Conservation (phyloP, 2,113 vertebrate genomes). For the Heterochromis multidens region DNA sequence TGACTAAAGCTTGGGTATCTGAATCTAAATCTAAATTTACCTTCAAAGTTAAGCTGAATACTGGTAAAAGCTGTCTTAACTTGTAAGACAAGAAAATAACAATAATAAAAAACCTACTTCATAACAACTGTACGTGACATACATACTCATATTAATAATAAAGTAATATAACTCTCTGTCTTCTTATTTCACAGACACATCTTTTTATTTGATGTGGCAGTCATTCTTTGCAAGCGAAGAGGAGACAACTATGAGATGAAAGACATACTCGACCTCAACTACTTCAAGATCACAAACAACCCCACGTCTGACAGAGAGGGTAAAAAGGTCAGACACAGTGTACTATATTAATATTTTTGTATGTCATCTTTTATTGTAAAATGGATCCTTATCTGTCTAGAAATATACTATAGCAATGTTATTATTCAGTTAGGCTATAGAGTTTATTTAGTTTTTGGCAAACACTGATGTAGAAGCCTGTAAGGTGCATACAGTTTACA, state of each 20-base stretch:
- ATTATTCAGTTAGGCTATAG: neutral
- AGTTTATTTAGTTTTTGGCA: neutral
- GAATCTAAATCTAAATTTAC: neutral
- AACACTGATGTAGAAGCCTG: neutral
- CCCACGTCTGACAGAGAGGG: constrained; percentile 88
- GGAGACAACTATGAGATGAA: constrained; percentile 97
- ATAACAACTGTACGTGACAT: neutral
- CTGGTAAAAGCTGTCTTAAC: neutral
- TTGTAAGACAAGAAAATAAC: neutral
- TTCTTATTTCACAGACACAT: constrained; percentile 80
- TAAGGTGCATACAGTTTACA: neutral
- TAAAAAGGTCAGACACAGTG: constrained; percentile 83
- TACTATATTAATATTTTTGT: neutral
- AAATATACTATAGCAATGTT: neutral
- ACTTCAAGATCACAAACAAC: constrained; percentile 91
- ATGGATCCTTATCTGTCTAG: neutral
- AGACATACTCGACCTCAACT: constrained; percentile 90
- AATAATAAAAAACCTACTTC: neutral
- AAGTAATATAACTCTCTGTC: neutral
- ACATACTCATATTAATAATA: neutral
- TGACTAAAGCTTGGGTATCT: neutral
- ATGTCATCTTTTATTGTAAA: neutral
- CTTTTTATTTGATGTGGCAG: constrained; percentile 90
- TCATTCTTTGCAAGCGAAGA: constrained; percentile 89
- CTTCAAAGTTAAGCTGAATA: neutral